Base-by-base conservation (phyloP, 2,888 invertebrate species). In the Dyspetes luteomarginatus region DNA sequence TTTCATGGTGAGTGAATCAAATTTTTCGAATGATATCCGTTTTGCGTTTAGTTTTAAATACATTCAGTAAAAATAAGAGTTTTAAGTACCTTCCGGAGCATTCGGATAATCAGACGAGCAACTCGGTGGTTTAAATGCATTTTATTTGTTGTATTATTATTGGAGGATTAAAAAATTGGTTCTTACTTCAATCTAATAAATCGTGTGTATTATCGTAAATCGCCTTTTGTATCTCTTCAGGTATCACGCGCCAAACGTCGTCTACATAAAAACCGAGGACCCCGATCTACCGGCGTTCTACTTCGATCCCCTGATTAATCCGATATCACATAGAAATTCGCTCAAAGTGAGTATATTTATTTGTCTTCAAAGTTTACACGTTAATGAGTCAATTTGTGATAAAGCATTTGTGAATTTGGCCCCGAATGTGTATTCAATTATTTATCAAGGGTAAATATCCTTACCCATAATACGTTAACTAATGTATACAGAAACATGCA, bases 221-320 rank as follows among this genome's bases (percentile, higher is more conserved):
- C n/a, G n/a, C n/a, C n/a, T n/a, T n/a, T n/a, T n/a, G n/a, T 26
- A 26, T 17, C 24, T 58, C 17, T 77, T 89, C 92, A 98, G 98
- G 98, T 99, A 99, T 92, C 99, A 99, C 92, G 96, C 98, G 4
- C 99, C 99, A 24, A 99, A 99, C 92, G 99, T 99, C 4, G 99
- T 99, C 0, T 99, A 97, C 92, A 99, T 99, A 88, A 99, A 99
- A 94, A 99, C 99, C 0, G 99, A 99, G 93, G 99, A 99, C 94
- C 99, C 99, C 4, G 99, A 99, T 93, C 93, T 99, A 74, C 99
- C 99, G 41, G 99, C 99, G 0, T 99, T 99, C 93, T 99, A 99
- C 92, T 99, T 99, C 93, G 99, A 99, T 93, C 99, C 99, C 0
- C 94, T 99, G 60, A 99, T 99, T 90, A 99, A 99, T 93, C 99